These are phyloP conservation scores for Cerceris rybyensis DNA, from an alignment of 2,888 invertebrate genomes.

Conservation along the genomic window DNA sequence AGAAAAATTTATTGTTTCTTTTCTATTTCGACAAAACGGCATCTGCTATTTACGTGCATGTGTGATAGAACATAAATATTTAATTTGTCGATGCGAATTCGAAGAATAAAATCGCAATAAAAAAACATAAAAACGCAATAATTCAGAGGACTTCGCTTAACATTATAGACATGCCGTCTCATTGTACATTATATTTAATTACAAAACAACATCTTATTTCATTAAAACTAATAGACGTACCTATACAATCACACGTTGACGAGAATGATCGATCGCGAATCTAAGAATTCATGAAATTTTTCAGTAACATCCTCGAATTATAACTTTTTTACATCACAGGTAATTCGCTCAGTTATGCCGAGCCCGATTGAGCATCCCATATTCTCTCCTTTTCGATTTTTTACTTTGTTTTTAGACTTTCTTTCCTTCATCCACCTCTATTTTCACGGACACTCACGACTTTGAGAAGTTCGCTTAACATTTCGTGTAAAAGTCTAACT, in stretches of 20 bases:
- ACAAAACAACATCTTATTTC: not conserved
- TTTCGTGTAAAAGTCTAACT: no score
- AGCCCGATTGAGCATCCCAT: conserved; percentile 10
- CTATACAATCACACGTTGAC: not conserved
- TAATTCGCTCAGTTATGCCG: conserved; percentile 5
- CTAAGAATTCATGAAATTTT: not conserved
- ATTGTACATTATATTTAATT: not conserved
- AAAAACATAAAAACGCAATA: not conserved
- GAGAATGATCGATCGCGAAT: not conserved
- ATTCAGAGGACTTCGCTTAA: not conserved
- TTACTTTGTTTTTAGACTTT: not conserved
- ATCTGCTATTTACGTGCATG: not conserved
- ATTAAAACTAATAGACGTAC: not conserved
- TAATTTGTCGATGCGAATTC: not conserved
- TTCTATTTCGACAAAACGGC: not conserved
- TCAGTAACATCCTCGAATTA: conserved; percentile 16
- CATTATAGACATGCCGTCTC: not conserved
- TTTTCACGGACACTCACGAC: not conserved
- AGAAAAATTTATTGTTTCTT: not conserved
- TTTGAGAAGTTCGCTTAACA: no score
- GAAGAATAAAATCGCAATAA: not conserved
- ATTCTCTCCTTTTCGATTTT: not conserved
- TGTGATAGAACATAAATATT: not conserved
- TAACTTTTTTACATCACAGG: conserved; percentile 19
- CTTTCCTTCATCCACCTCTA: not conserved